Percentiles rank a stretch among this genome's conserved stretches.
phyloP scores from a whole-genome alignment of 2,797 vertebrate species.

The Brachyrhaphis roseni region DNA sequence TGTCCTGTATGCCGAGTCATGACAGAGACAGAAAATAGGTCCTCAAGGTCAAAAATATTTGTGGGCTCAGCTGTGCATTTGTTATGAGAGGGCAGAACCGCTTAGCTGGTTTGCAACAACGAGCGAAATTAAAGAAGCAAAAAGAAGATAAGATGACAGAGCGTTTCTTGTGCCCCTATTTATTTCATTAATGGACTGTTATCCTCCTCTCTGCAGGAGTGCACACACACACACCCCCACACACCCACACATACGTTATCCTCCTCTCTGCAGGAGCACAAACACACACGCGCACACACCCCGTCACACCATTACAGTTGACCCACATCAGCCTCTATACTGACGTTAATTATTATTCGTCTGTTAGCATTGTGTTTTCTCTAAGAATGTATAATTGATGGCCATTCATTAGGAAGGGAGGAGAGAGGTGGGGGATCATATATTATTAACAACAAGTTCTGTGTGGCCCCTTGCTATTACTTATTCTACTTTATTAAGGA shows the following conservation, averaged over 20 bases:
- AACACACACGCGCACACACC: background rate
- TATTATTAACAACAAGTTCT: constrained; percentile 50
- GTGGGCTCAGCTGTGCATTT: background rate
- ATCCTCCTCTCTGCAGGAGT: background rate
- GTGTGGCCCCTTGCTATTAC: constrained; percentile 27
- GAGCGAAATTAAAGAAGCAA: background rate
- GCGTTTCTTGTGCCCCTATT: background rate
- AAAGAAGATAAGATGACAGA: background rate
- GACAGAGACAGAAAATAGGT: constrained; percentile 19
- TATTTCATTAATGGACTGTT: background rate
- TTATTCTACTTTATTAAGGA: constrained; percentile 29
- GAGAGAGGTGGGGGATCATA: constrained; percentile 22
- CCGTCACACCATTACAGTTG: background rate
- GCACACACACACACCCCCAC: background rate
- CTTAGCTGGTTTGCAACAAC: constrained; percentile 1
- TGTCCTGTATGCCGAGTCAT: constrained; percentile 51
- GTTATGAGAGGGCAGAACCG: background rate
- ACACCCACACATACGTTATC: background rate
- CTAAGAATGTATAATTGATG: constrained; percentile 52
- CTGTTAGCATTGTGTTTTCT: constrained; percentile 40
- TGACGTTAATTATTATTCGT: constrained; percentile 35
- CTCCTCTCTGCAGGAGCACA: background rate
- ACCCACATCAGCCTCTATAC: constrained; percentile 27
- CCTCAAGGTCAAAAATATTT: constrained; percentile 46
- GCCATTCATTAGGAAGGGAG: constrained; percentile 21